Conservation (phyloP, 2,797 vertebrate genomes). For the Salmo trutta region DNA sequence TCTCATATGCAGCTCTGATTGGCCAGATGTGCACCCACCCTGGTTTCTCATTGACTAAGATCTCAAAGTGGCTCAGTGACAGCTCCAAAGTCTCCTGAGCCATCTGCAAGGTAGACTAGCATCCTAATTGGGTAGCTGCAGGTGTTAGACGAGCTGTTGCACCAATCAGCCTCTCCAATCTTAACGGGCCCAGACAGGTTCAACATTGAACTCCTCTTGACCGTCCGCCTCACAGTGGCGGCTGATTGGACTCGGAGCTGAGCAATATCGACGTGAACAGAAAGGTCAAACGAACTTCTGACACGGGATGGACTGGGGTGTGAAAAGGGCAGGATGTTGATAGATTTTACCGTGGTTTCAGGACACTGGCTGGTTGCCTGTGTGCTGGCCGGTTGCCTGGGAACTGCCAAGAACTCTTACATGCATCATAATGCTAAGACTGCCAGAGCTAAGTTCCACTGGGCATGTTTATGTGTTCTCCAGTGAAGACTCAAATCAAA, state of each 20-base stretch:
- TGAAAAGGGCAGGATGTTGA: conserved; percentile 10
- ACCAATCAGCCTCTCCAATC: conserved; percentile 38
- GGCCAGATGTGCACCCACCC: conserved; percentile 37
- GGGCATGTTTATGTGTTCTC: not conserved
- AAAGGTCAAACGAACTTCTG: conserved; percentile 51
- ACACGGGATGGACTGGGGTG: conserved; percentile 38
- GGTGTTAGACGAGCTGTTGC: conserved; percentile 56
- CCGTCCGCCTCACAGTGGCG: conserved; percentile 1
- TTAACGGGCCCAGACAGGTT: conserved; percentile 52
- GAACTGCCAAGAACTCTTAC: conserved; percentile 57
- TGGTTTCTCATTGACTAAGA: conserved; percentile 5
- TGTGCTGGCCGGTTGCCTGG: conserved; percentile 12
- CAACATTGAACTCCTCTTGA: conserved; percentile 43
- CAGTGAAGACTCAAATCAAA: not conserved
- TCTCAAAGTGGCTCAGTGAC: conserved; percentile 36
- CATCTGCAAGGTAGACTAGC: conserved; percentile 34
- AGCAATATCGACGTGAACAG: conserved; percentile 31
- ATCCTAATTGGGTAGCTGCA: conserved; percentile 29
- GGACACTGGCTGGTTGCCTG: not conserved
- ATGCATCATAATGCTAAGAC: not conserved
- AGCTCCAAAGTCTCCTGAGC: conserved; percentile 21
- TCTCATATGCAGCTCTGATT: conserved; percentile 63
- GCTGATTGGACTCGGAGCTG: conserved; percentile 30
- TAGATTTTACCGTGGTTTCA: conserved; percentile 19
- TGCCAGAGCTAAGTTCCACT: not conserved